Evolutionary conservation across 2,888 invertebrate species (phyloP), one percentile per base, ranked within the genome.

Genomic region (Pinctada fucata): DNA sequence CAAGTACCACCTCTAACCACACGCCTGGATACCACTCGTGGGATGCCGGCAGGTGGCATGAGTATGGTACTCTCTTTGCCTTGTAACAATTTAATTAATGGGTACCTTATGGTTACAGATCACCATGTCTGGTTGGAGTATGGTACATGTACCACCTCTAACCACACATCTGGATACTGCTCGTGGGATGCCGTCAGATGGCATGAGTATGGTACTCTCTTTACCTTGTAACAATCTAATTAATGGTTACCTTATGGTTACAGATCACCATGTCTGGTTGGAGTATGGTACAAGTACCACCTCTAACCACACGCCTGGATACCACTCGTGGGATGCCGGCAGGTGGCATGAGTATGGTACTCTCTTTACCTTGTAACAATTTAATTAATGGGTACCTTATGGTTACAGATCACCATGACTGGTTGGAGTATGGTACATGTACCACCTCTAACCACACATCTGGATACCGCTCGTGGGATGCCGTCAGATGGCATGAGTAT

Each of bases 381-480:
- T 31, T 58, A 58, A 13, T 58, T 58, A 10, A 58, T 58, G 58
- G 13, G 1, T 58, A 10, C 10, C 13, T 58, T 13, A 58, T 13
- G 13, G 3, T 83, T 82, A 68, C 80, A 86, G 86, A 65, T 86
- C 65, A 85, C 83, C 49, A 85, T 84, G 84, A 73, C 84, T 3
- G 79, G 80, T 58, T 68, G 81, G 81, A 65, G 79, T 84, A 84
- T 52, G 84, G 67, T 48, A 72, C 70, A 8, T 5, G 80, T 79
- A 6, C 83, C 85, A 13, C 86, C 86, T n/a, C 70, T 86, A 49
- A 86, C 86, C 16, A 85, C 85, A 1, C 86, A 86, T 52, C 79
- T 86, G 65, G 85, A 86, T 67, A 86, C 86, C 50, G 82, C 86
- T 8, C 63, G 52, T 3, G 86, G 86, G 2, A 47, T 76, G 45